Evolutionary conservation across 2,888 invertebrate genomes (phyloP).

Genomic region (Apodemia mormo): DNA sequence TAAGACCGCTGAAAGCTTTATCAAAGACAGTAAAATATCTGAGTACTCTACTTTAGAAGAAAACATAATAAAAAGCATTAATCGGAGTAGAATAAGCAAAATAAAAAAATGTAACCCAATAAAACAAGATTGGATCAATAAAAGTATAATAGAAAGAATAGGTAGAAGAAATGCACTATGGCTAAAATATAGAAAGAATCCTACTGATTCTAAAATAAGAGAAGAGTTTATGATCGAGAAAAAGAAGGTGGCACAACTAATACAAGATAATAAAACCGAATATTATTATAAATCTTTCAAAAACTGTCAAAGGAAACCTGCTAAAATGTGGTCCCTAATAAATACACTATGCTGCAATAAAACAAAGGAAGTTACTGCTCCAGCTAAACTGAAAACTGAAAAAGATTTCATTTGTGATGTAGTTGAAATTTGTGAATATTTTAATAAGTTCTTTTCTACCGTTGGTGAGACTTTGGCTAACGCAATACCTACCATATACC

Average conservation of each 20-base stretch:
- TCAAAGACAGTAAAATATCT: background rate
- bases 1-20: background rate
- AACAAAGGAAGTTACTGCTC: no score
- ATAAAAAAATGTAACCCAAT: background rate
- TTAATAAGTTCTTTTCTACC: no score
- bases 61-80: background rate
- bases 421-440: no score
- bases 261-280: slow-evolving; percentile 18
- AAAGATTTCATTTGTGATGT: no score
- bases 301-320: background rate
- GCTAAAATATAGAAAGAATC: slow-evolving; percentile 18
- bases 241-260: slow-evolving; percentile 12
- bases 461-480: no score
- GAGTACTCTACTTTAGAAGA: slow-evolving; percentile 1
- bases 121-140: background rate
- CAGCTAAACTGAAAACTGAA: no score
- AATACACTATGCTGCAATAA: no score
- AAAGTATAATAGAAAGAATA: slow-evolving; percentile 6
- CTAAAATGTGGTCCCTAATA: no score
- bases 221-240: slow-evolving; percentile 20
- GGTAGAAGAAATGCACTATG: slow-evolving; percentile 18
- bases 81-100: background rate
- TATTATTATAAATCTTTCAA: slow-evolving; percentile 27
- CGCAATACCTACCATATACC: no score
- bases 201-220: slow-evolving; percentile 14